These are phyloP conservation scores for Leptinotarsa haldemani DNA, from an alignment of 2,888 invertebrate genomes.

Conservation along the genomic window DNA sequence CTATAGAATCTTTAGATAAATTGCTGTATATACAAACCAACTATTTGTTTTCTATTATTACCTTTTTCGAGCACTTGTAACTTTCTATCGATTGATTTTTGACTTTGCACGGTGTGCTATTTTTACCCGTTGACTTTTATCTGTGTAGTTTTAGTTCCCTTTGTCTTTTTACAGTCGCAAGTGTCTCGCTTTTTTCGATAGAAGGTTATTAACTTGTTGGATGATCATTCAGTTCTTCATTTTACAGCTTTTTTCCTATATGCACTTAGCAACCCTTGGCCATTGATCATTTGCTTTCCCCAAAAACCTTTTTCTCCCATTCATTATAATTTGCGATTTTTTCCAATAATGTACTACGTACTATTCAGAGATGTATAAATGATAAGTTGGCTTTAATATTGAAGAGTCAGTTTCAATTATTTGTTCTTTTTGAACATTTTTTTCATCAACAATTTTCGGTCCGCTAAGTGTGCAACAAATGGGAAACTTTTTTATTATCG, in stretches of 20 bases:
- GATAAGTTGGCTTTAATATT: neutral
- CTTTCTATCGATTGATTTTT: constrained; percentile 60
- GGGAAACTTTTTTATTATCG: no score
- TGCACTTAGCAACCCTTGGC: constrained; percentile 36
- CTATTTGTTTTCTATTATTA: constrained; percentile 49
- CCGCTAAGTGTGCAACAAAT: no score
- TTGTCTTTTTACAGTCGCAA: constrained; percentile 51
- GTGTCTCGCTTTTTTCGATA: constrained; percentile 60
- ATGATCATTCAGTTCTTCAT: constrained; percentile 55
- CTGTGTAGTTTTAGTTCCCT: constrained; percentile 55
- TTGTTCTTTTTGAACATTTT: no score
- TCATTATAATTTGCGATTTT: constrained; percentile 21
- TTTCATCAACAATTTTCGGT: no score
- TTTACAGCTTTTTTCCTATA: constrained; percentile 27
- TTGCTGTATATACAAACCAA: constrained; percentile 54
- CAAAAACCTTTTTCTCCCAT: constrained; percentile 21
- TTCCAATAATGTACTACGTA: no score
- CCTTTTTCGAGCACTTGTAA: constrained; percentile 59
- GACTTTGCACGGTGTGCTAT: constrained; percentile 54
- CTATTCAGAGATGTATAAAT: neutral
- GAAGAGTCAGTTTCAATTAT: no score
- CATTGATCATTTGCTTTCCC: constrained; percentile 42
- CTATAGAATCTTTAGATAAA: constrained; percentile 46
- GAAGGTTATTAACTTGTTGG: constrained; percentile 60
- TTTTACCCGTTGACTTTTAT: constrained; percentile 31